A percentile compares a stretch with the other conserved stretches of the same genome.
Evolutionary conservation across 2,797 vertebrate genomes (phyloP).

Genomic region (Anguilla obscura): DNA sequence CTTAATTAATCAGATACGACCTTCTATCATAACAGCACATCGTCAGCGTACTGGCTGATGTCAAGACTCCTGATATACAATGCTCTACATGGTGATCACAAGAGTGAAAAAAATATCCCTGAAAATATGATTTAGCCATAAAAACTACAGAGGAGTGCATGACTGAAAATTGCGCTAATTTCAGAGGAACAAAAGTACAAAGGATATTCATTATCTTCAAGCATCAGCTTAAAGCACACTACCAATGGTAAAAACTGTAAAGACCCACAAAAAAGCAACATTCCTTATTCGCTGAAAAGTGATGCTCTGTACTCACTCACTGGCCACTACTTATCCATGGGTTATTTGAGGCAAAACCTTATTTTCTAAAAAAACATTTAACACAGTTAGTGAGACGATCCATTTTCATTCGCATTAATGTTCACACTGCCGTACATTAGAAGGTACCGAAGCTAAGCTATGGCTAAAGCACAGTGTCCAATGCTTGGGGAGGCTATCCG

Average conservation of each 20-base stretch:
- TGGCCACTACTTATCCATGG: background rate
- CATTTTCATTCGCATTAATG: background rate
- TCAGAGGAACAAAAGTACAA: conserved; percentile 32
- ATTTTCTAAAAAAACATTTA: background rate
- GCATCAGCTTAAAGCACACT: conserved; percentile 11
- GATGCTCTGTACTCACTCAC: background rate
- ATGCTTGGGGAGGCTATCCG: background rate
- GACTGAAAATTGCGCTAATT: conserved; percentile 26
- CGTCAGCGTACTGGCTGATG: background rate
- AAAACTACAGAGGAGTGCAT: background rate
- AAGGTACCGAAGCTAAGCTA: background rate
- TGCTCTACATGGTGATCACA: background rate
- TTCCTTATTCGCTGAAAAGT: background rate
- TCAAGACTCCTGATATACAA: conserved; percentile 8
- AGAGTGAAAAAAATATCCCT: background rate
- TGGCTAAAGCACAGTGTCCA: background rate
- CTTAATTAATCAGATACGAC: background rate
- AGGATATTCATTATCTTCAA: conserved; percentile 23
- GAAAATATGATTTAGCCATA: background rate
- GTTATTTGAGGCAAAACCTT: background rate
- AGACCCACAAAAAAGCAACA: background rate
- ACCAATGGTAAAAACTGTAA: background rate
- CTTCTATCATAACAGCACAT: background rate
- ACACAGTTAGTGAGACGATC: background rate
- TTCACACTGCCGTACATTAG: background rate